phyloP scores from a whole-genome alignment of 2,888 invertebrate genomes.

The Dryocosmus kuriphilus region DNA sequence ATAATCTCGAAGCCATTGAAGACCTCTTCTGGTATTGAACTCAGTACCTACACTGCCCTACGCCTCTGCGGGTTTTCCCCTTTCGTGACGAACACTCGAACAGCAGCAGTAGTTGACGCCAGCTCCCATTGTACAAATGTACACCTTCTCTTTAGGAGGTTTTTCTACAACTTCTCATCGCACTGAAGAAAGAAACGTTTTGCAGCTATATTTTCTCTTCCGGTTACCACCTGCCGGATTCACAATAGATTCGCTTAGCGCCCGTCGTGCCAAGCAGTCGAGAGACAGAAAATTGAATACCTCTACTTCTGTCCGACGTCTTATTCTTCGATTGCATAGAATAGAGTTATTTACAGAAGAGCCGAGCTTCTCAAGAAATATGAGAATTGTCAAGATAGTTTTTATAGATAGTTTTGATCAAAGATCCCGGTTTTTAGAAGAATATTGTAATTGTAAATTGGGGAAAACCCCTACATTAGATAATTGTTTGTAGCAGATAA shows the following conservation, averaged over 20 bases:
- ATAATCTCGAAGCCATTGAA: conserved; percentile 73
- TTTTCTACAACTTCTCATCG: conserved; percentile 23
- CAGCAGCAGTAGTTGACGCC: conserved; percentile 30
- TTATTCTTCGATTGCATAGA: conserved; percentile 6
- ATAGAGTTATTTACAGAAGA: conserved; percentile 16
- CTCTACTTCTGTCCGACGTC: not conserved
- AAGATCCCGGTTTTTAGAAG: no score
- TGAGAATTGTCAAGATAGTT: no score
- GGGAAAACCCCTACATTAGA: no score
- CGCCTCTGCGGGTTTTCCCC: conserved; percentile 43
- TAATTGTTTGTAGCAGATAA: no score
- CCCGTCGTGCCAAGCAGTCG: not conserved
- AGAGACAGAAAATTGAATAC: conserved; percentile 37
- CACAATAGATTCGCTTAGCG: conserved; percentile 37
- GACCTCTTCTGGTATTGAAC: conserved; percentile 61
- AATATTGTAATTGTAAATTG: no score
- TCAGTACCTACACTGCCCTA: conserved; percentile 44
- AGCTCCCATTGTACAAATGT: conserved; percentile 21
- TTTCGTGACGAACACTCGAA: conserved; percentile 36
- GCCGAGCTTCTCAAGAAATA: conserved; percentile 5
- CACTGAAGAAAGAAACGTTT: conserved; percentile 17
- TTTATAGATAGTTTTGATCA: no score
- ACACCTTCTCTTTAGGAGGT: conserved; percentile 34
- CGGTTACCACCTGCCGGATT: conserved; percentile 41
- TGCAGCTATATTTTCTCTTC: conserved; percentile 25